A percentile compares a stretch with the other conserved stretches of the same genome.
Conservation (phyloP, 2,113 vertebrate genomes). For the Thermophis baileyi region DNA sequence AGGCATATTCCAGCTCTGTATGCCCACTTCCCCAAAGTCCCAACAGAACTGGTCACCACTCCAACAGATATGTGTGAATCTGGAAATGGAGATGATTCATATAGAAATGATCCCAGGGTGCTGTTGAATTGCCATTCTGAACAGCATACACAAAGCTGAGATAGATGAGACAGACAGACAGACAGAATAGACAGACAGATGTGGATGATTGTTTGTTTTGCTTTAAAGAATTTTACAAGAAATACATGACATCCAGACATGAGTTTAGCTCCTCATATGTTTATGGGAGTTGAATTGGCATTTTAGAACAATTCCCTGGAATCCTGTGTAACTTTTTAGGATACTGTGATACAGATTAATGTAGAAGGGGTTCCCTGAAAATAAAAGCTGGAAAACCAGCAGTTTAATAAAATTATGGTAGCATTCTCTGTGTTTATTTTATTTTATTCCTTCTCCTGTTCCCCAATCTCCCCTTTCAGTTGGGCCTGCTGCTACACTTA, state of each 20-base stretch:
- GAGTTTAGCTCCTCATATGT: too few species aligned
- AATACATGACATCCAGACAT: neutral
- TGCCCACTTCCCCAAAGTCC: neutral
- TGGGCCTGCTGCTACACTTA: slow-evolving; percentile 68
- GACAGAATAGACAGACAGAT: neutral
- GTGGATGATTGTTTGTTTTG: neutral
- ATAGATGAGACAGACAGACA: neutral
- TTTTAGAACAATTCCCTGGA: neutral
- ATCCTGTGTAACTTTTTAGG: neutral
- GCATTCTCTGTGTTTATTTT: neutral
- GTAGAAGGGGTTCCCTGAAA: neutral
- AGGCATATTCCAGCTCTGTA: neutral
- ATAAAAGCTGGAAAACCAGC: neutral
- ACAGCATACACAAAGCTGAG: neutral
- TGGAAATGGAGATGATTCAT: neutral
- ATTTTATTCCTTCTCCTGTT: slow-evolving; percentile 18
- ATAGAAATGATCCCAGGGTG: too few species aligned
- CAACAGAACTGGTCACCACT: neutral
- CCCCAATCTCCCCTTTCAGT: slow-evolving; percentile 21
- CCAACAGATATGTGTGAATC: neutral
- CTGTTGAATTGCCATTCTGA: too few species aligned
- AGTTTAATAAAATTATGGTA: neutral
- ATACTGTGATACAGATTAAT: neutral
- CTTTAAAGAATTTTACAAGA: neutral
- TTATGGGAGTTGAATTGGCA: neutral